Evolutionary conservation across 35 echinoderm and acorn worm species (phyloP), one percentile per base, ranked within the genome.

Genomic region (Holothuria glaberrima): DNA sequence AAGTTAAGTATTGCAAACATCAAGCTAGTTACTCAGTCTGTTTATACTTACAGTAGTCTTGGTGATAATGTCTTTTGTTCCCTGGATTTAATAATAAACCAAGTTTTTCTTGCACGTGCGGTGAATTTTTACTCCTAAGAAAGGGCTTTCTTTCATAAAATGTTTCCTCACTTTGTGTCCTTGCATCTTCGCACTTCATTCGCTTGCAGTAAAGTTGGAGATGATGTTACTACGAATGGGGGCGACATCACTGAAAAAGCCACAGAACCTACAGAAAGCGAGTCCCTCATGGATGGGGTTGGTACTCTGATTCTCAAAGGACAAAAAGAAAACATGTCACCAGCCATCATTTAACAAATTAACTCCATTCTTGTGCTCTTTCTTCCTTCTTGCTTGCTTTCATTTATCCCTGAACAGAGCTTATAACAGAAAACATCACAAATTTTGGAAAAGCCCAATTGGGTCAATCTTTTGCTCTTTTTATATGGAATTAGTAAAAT

Each of bases 151-250:
- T 33, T 30, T 33, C 66, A 27, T 30, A 69, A 69, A 69, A 12
- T 69, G n/a, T 27, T 69, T 69, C 66, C 12, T 69, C 25, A 33
- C 31, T 69, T 22, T 69, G 25, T 69, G 66, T 30, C 66, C 66
- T 65, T 69, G 31, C 22, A 69, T 69, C 66, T 78, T 21, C 29
- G 19, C 36, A 78, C 24, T 45, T 78, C 74, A 78, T 78, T 78
- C 74, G 44, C 74, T 38, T 50, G 74, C 74, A 78, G 74, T 78
- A 54, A 78, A 78, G 20, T 78, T 48, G 74, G 74, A 78, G 74
- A 78, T 54, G 74, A 48, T 22, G 14, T 48, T 5, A 48, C 74
- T 27, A 48, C 74, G 16, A 48, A 21, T 17, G 74, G 74, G 27
- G 38, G 22, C 33, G 35, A 48, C 27, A 48, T 35, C 38, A 75